A percentile compares a stretch with the other conserved stretches of the same genome.
Evolutionary conservation across 2,797 vertebrate species (phyloP).

Genomic region (Karalla daura): DNA sequence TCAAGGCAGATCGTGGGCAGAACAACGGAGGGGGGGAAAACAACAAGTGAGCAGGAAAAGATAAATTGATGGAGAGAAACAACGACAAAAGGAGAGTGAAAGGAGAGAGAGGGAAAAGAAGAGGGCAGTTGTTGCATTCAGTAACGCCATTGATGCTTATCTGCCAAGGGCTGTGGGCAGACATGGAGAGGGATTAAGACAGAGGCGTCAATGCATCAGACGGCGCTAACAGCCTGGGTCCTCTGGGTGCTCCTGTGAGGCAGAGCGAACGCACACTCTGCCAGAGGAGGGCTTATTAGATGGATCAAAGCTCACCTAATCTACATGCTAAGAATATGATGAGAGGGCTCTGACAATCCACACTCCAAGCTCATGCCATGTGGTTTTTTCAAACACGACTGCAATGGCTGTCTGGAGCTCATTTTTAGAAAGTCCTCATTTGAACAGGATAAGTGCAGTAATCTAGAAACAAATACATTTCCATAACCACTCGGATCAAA

Average conservation of each 20-base stretch:
- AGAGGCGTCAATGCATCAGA: constrained; percentile 29
- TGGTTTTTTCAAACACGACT: too few relatives aligned
- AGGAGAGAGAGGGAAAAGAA: constrained; percentile 9
- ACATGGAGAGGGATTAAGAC: constrained; percentile 14
- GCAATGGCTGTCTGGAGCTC: too few relatives aligned
- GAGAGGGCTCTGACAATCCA: constrained; percentile 34
- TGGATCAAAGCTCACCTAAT: constrained; percentile 66
- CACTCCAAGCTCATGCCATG: too few relatives aligned
- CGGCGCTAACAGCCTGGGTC: constrained; percentile 17
- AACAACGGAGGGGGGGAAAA: neutral
- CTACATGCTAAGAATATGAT: constrained; percentile 59
- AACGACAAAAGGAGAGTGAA: constrained; percentile 2
- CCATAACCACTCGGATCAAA: too few relatives aligned
- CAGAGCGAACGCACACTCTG: constrained; percentile 41
- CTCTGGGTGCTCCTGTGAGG: constrained; percentile 26
- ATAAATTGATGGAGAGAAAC: constrained; percentile 22
- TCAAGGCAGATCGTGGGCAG: too few relatives aligned
- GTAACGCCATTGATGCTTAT: constrained; percentile 3
- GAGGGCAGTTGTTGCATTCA: constrained; percentile 7
- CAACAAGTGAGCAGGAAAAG: constrained; percentile 22
- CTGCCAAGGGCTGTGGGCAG: constrained; percentile 6
- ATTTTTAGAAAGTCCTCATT: too few relatives aligned
- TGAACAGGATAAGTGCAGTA: too few relatives aligned
- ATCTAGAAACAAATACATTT: too few relatives aligned
- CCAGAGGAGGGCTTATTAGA: constrained; percentile 54